Conservation (phyloP, 2,113 vertebrate genomes). For the Myodes glareolus region DNA sequence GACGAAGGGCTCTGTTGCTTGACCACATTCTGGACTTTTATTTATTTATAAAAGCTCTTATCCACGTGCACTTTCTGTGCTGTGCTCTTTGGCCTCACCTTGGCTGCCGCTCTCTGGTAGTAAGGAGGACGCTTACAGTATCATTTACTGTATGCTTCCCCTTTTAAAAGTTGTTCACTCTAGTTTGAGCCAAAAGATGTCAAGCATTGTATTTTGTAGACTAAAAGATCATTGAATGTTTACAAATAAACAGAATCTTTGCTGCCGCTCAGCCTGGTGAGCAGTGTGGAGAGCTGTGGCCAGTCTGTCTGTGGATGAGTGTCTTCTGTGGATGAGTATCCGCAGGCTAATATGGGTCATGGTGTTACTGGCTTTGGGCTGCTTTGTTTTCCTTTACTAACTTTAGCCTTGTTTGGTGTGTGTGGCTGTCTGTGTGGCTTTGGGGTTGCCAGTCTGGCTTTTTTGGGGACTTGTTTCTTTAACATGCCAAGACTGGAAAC, state of each 20-base stretch:
- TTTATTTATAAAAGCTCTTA: background rate
- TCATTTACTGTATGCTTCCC: background rate
- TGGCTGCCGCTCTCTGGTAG: background rate
- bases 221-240: constrained; percentile 39
- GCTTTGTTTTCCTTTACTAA: constrained; percentile 80
- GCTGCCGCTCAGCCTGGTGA: background rate
- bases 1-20: background rate
- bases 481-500: background rate
- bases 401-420: constrained; percentile 73
- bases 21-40: background rate
- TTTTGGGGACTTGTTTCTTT: constrained; percentile 61
- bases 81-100: constrained; percentile 9
- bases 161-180: background rate
- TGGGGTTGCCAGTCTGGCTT: constrained; percentile 59
- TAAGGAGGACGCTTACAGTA: constrained; percentile 38
- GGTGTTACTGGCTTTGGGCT: constrained; percentile 59
- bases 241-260: constrained; percentile 26
- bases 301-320: constrained; percentile 21
- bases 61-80: background rate
- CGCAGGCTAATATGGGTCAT: constrained; percentile 16
- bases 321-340: background rate
- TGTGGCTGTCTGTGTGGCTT: constrained; percentile 59
- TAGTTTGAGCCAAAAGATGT: constrained; percentile 35
- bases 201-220: constrained; percentile 39
- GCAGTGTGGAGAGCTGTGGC: background rate